A percentile compares a stretch with the other conserved stretches of the same genome.
These are phyloP conservation scores for Callorhinus ursinus DNA, from an alignment of 2,113 vertebrate genomes.

Conservation along the genomic window DNA sequence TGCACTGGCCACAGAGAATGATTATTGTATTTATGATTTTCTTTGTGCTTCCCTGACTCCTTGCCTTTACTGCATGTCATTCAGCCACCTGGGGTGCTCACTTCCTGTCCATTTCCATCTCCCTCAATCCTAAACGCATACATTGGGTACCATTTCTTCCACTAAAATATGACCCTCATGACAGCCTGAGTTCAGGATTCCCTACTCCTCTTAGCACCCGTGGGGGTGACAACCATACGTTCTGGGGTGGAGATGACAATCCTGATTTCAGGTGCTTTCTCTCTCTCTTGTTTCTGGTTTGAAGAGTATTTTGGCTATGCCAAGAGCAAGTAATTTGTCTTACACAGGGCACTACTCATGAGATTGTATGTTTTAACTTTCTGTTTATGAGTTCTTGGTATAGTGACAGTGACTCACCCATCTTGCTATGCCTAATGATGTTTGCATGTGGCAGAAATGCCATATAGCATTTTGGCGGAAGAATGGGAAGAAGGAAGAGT, in stretches of 20 bases:
- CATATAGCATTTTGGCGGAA: not conserved
- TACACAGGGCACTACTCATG: not conserved
- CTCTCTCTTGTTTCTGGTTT: not conserved
- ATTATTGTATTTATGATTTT: fast-evolving
- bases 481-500: not conserved
- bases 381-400: not conserved
- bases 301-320: not conserved
- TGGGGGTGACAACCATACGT: not conserved
- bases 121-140: not conserved
- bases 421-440: not conserved
- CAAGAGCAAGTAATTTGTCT: not conserved
- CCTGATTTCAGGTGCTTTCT: not conserved
- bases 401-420: not conserved
- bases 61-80: not conserved
- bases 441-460: not conserved
- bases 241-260: not conserved
- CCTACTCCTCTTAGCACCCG: not conserved
- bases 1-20: not conserved
- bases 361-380: not conserved
- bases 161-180: no score
- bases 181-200: not conserved
- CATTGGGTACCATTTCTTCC: not conserved
- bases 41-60: not conserved
- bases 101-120: not conserved
- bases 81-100: not conserved